Percentiles rank a stretch among this genome's conserved stretches.
Conservation (phyloP, 2,888 invertebrate genomes). For the Hypomecis atomaria region DNA sequence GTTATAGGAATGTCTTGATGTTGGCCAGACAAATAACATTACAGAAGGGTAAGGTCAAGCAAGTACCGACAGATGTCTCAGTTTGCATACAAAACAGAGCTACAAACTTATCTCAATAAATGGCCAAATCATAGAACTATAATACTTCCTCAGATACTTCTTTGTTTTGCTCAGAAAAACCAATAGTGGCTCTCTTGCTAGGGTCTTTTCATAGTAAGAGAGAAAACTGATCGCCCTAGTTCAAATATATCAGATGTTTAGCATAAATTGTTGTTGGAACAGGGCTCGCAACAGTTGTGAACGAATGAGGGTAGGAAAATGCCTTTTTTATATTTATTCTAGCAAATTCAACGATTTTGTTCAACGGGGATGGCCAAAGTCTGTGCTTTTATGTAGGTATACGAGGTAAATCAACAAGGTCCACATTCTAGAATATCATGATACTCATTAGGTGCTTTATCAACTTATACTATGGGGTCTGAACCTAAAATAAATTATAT, state of each 20-base stretch:
- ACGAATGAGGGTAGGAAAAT: slow-evolving; percentile 43
- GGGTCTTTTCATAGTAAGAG: slow-evolving; percentile 42
- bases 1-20: not conserved
- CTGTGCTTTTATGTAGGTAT: too few relatives aligned
- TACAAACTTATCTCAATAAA: not conserved
- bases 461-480: too few relatives aligned
- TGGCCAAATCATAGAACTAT: not conserved
- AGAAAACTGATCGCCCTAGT: slow-evolving; percentile 62
- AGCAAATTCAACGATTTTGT: slow-evolving; percentile 9
- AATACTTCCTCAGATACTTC: not conserved
- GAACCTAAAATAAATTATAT: too few relatives aligned
- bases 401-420: too few relatives aligned
- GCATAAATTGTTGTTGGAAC: slow-evolving; percentile 69
- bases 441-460: too few relatives aligned
- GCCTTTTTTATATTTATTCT: slow-evolving; percentile 16
- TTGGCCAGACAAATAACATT: slow-evolving; percentile 38
- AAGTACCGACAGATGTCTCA: slow-evolving; percentile 58
- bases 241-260: slow-evolving; percentile 70
- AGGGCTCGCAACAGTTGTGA: slow-evolving; percentile 46
- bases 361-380: not conserved
- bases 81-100: slow-evolving; percentile 64
- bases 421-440: too few relatives aligned
- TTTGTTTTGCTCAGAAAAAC: not conserved
- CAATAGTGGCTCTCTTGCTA: not conserved
- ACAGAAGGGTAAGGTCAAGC: slow-evolving; percentile 56